Percentiles rank a stretch among this genome's conserved stretches.
Conservation (phyloP, 2,797 vertebrate species). For the Helicolenus hilgendorfi region DNA sequence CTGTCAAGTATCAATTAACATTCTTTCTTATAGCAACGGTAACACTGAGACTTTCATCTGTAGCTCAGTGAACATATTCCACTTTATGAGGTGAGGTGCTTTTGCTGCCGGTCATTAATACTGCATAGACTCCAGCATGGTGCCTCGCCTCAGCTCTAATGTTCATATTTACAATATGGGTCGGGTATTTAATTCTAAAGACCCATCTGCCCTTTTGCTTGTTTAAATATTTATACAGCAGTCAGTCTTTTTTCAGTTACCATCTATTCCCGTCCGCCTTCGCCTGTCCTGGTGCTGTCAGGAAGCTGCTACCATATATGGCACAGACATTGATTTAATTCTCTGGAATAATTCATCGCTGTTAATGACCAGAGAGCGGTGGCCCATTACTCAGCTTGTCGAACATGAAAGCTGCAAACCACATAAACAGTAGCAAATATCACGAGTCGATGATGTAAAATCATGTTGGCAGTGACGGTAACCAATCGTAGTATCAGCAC, state of each 20-base stretch:
- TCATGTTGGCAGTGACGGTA: background rate
- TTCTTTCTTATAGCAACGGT: background rate
- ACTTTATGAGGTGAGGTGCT: constrained; percentile 37
- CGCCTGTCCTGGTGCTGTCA: background rate
- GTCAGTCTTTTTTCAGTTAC: constrained; percentile 54
- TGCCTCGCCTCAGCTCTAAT: constrained; percentile 66
- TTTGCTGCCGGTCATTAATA: constrained; percentile 79
- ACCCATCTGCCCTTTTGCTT: constrained; percentile 87
- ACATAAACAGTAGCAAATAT: background rate
- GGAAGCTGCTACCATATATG: constrained; percentile 34
- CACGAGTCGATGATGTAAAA: background rate
- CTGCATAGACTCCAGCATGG: constrained; percentile 77
- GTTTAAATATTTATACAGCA: constrained; percentile 89
- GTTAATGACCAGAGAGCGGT: constrained; percentile 28
- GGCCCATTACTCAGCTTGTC: constrained; percentile 49
- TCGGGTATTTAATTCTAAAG: constrained; percentile 87
- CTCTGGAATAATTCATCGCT: constrained; percentile 66
- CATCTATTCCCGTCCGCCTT: constrained; percentile 39
- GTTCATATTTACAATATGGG: constrained; percentile 84
- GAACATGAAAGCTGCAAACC: background rate
- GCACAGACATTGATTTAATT: constrained; percentile 63
- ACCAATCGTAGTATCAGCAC: background rate
- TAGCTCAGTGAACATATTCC: constrained; percentile 11
- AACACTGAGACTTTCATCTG: constrained; percentile 2
- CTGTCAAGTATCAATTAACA: background rate